phyloP scores from a whole-genome alignment of 2,797 vertebrate genomes.

The Staurois parvus region DNA sequence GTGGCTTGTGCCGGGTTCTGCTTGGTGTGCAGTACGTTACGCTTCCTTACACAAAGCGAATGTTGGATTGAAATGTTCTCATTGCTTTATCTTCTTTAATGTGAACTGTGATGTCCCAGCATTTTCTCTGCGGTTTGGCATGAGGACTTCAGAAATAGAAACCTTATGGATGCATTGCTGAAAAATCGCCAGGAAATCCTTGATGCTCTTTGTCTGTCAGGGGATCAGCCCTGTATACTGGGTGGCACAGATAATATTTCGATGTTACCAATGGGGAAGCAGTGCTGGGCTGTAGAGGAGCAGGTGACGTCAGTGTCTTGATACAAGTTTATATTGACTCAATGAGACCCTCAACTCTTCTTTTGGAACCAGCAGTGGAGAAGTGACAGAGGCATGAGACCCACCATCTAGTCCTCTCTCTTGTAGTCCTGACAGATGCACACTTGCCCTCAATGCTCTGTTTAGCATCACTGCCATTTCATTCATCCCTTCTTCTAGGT shows the following conservation, averaged over 20 bases:
- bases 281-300: no score
- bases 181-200: constrained; percentile 1
- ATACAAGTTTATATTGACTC: no score
- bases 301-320: no score
- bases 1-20: neutral
- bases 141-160: constrained; percentile 59
- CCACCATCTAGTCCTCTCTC: no score
- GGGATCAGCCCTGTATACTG: neutral
- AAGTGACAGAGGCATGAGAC: no score
- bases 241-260: no score
- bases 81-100: constrained; percentile 59
- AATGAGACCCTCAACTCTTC: no score
- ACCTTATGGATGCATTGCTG: constrained; percentile 28
- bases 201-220: constrained; percentile 29
- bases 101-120: constrained; percentile 60
- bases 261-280: no score
- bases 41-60: neutral
- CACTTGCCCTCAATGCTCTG: no score
- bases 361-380: neutral
- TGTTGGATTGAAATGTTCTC: constrained; percentile 19
- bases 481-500: no score
- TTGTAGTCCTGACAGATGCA: no score
- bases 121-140: constrained; percentile 62
- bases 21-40: neutral
- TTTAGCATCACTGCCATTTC: no score